Conservation (phyloP, 2,113 vertebrate species). For the Boleophthalmus pectinirostris region DNA sequence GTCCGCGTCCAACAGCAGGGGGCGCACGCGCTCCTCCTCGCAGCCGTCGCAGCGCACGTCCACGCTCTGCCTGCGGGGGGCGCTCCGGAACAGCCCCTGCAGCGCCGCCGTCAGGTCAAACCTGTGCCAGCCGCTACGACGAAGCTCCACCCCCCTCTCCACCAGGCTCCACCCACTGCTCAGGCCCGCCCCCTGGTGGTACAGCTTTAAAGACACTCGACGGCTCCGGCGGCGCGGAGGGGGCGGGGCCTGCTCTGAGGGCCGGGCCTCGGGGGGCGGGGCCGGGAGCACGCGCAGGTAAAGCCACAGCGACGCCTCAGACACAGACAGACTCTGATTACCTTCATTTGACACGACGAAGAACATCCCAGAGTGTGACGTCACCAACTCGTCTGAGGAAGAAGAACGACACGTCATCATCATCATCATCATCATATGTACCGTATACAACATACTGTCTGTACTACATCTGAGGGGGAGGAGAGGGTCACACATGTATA, state of each 20-base stretch:
- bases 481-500: no score
- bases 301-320: slow-evolving; percentile 94
- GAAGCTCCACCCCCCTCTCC: slow-evolving; percentile 93
- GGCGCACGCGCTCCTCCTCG: slow-evolving; percentile 82
- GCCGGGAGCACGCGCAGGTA: slow-evolving; percentile 82
- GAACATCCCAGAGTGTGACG: slow-evolving; percentile 92
- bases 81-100: slow-evolving; percentile 86
- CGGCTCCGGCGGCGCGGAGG: slow-evolving; percentile 77
- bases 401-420: not conserved
- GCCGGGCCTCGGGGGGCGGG: slow-evolving; percentile 73
- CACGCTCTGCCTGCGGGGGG: slow-evolving; percentile 90
- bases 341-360: slow-evolving; percentile 96
- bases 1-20: slow-evolving; percentile 83
- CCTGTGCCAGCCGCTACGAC: slow-evolving; percentile 96
- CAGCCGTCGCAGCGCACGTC: slow-evolving; percentile 94
- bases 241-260: slow-evolving; percentile 24
- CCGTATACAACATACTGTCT: no score
- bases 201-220: slow-evolving; percentile 91
- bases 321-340: slow-evolving; percentile 91
- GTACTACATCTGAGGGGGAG: no score
- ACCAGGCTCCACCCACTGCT: slow-evolving; percentile 89
- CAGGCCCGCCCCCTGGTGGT: slow-evolving; percentile 85
- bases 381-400: slow-evolving; percentile 86
- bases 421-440: no score
- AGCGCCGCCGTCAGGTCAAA: slow-evolving; percentile 89